Base-by-base conservation (phyloP, 2,888 invertebrate species). In the Eupithecia tripunctaria region DNA sequence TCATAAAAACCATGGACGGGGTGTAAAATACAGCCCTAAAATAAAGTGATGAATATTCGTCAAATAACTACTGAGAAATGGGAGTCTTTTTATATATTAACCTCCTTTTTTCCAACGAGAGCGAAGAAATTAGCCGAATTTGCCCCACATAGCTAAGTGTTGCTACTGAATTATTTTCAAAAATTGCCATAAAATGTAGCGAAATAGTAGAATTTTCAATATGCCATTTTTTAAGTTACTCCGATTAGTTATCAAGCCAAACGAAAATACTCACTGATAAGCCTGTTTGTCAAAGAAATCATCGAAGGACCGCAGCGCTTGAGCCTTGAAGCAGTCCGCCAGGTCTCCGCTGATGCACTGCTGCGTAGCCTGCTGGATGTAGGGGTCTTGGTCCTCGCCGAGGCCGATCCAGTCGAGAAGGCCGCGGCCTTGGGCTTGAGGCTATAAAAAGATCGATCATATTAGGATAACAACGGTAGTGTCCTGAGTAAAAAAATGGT, bases 281-380 rank as follows among this genome's bases (percentile, higher is more conserved):
- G 94, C 90, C 68, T 95, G 96, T 81, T 96, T 96, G 83, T 96
- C 95, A 84, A 98, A 97, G 88, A 98, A 97, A 70, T 97, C 97
- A 68, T 97, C 96, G 72, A 98, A 96, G 0, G 97, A 96, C 71
- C 95, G 94, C 67, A 98, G 88, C 0, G 97, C 97, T 79, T 97
- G 96, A 0, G 97, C 97, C 84, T 98, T 97, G 86, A 98, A 97
- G 85, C 97, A 98, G 85, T 97, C 97, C 0, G 97, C 96, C n/a
- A 98, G 91, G 86, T 98, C 97, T 6, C 97, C 97, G 76, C 95
- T 96, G 71, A 97, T 90, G 81, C 97, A 98, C 77, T 96, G 96
- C 77, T 96, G 95, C 71, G 97, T 97, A 0, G 96, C 95, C 84
- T 95, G 96, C 67, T 97, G 96, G 80, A 97, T 91, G 89, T 97